Conservation (phyloP, 2,888 invertebrate genomes). For the Drosophila longiperda region DNA sequence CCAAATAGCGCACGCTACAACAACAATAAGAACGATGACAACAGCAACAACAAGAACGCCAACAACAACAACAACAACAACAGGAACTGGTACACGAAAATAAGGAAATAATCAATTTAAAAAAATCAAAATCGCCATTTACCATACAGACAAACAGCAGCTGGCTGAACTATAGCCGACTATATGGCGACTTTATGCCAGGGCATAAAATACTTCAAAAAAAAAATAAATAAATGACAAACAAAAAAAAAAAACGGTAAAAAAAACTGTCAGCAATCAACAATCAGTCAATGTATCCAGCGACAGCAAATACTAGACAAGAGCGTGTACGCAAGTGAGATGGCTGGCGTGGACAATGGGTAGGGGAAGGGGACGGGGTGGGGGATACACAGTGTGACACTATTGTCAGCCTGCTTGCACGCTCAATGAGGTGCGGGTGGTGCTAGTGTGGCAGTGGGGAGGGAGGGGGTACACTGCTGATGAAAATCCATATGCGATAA, state of each 20-base stretch:
- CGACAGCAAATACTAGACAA: conserved; percentile 47
- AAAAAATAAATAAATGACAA: conserved; percentile 10
- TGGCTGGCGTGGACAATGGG: background rate
- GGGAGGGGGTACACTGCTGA: conserved; percentile 33
- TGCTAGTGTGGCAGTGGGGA: too few species aligned
- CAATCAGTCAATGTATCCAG: conserved; percentile 69
- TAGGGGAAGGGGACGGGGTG: too few species aligned
- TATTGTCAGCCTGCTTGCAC: conserved; percentile 33
- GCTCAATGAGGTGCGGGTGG: conserved; percentile 7
- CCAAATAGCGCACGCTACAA: conserved; percentile 47
- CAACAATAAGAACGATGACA: conserved; percentile 14
- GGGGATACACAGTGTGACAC: conserved; percentile 6
- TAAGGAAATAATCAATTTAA: conserved; percentile 85
- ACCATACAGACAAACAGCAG: conserved; percentile 51
- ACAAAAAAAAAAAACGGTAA: background rate
- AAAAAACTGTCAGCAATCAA: conserved; percentile 61
- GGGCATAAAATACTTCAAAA: conserved; percentile 22
- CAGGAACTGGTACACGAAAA: conserved; percentile 76
- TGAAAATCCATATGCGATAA: conserved; percentile 82
- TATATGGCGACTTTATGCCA: conserved; percentile 31
- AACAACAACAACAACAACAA: conserved; percentile 14
- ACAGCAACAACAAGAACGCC: conserved; percentile 23
- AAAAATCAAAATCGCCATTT: conserved; percentile 84
- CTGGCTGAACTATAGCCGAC: conserved; percentile 33
- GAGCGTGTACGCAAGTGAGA: conserved; percentile 31